Evolutionary conservation across 2,888 invertebrate species (phyloP).

Genomic region (Lepidocyrtoides sp.): DNA sequence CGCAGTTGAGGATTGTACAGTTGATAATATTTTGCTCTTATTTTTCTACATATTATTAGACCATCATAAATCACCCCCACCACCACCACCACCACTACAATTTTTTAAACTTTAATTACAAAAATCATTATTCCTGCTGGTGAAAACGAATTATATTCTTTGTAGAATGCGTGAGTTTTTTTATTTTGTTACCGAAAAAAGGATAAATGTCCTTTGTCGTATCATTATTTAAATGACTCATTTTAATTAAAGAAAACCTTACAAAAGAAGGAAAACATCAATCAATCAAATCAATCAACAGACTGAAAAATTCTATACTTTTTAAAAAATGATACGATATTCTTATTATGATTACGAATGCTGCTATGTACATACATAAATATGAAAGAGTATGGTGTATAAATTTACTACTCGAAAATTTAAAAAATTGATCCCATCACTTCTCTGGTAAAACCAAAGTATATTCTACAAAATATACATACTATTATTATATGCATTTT

Average conservation of each 20-base stretch:
- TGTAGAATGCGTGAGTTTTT: constrained; percentile 6
- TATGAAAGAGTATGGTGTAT: too few species aligned
- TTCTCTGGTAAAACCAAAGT: too few species aligned
- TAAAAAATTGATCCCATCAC: too few species aligned
- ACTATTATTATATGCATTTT: background rate
- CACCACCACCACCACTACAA: too few species aligned
- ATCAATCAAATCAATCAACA: constrained; percentile 78
- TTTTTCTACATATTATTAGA: constrained; percentile 61
- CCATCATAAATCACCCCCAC: too few species aligned
- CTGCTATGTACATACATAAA: too few species aligned
- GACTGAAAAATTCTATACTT: constrained; percentile 71
- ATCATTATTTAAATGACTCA: constrained; percentile 2
- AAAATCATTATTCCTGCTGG: background rate
- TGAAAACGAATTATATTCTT: background rate
- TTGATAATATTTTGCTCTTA: constrained; percentile 47
- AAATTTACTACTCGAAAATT: too few species aligned
- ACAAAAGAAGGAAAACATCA: constrained; percentile 48
- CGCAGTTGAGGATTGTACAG: background rate
- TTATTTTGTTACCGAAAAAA: background rate
- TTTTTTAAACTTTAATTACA: constrained; percentile 40
- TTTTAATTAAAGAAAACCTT: background rate
- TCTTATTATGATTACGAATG: constrained; percentile 33
- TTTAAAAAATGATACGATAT: constrained; percentile 41
- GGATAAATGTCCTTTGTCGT: background rate
- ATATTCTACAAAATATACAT: background rate